Evolutionary conservation across 2,888 invertebrate species (phyloP), one percentile per base, ranked within the genome.

Genomic region (Chesias legatella): DNA sequence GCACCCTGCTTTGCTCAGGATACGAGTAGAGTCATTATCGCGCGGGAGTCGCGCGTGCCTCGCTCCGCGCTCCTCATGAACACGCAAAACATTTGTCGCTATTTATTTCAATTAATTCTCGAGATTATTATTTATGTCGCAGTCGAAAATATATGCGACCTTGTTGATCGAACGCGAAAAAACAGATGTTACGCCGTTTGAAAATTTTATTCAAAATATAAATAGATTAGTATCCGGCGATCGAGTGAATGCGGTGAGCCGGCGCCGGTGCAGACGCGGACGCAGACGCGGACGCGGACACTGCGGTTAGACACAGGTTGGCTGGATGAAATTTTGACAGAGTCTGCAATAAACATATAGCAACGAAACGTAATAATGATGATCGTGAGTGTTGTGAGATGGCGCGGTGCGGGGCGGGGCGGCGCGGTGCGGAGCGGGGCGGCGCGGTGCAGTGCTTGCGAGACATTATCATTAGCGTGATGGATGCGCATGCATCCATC

Each of bases 131-230:
- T 51, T 44, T 40, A 47, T 51, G 48, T 53, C 38, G 47, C 35
- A 13, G 40, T 47, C 31, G 21, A 33, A 51, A 48, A 53, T 51
- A 53, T 31, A 46, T 33, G 27, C 24, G 53, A 53, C 53, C 53
- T 53, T 49, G 46, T 33, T 21, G 37, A 41, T 41, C 42, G 32
- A 31, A 37, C 43, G 30, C 37, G 39, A 24, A 30, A 24, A 36
- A 39, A 33, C 38, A 48, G 40, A 46, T 44, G 46, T 32, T 31
- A 17, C 27, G 23, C 20, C 33, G 35, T 34, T 43, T 33, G 6
- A 36, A 33, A 3, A 36, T 36, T 35, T 24, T 25, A 31, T 35
- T 22, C n/a, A 22, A 22, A 7, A 22, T 7, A 27, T 27, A 23
- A 35, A 35, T 42, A 34, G 31, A 39, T 28, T 23, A 13, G 13